Evolutionary conservation across 2,797 vertebrate genomes (phyloP).

Genomic region (Sciurus vulgaris): DNA sequence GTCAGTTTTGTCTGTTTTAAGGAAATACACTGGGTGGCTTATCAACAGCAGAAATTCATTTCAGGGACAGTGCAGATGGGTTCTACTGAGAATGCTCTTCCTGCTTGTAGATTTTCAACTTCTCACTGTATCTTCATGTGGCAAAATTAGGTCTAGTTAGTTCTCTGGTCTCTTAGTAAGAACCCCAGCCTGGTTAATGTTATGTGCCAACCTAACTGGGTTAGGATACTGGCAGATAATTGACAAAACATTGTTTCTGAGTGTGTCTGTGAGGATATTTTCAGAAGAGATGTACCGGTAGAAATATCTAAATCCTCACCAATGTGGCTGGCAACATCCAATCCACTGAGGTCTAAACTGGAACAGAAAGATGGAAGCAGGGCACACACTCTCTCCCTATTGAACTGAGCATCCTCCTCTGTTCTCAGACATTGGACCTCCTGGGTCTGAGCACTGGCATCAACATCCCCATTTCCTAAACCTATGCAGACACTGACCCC

Average conservation of each 20-base stretch:
- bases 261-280: background rate
- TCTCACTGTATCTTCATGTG: background rate
- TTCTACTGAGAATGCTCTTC: background rate
- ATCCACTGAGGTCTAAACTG: background rate
- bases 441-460: background rate
- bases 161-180: background rate
- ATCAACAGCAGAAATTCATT: background rate
- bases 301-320: background rate
- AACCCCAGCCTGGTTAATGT: background rate
- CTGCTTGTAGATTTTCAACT: background rate
- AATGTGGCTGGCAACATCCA: background rate
- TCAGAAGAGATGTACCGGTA: background rate
- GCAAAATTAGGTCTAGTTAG: background rate
- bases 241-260: background rate
- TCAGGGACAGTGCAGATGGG: background rate
- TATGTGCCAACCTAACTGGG: background rate
- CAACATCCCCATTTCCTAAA: too few species aligned
- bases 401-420: too few species aligned
- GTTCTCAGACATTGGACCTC: background rate
- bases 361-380: background rate
- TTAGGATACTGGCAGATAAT: too few species aligned
- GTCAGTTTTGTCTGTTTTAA: too few species aligned
- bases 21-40: background rate
- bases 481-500: too few species aligned
- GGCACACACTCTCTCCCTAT: background rate